Evolutionary conservation across 2,797 vertebrate species (phyloP).

Genomic region (Enoplosus armatus): DNA sequence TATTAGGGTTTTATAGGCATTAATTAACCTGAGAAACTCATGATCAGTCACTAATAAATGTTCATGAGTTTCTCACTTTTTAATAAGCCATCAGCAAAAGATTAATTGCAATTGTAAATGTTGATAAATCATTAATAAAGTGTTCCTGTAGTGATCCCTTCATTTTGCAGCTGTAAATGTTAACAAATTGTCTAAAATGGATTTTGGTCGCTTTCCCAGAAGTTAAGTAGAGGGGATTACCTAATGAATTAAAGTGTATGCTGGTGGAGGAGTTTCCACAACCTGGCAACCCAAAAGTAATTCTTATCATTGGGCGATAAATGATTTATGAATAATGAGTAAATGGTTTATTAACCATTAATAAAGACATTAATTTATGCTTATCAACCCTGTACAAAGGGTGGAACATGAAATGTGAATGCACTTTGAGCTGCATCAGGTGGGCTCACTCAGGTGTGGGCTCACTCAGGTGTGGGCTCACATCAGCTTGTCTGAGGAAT

Average conservation of each 20-base stretch:
- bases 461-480: too few species aligned
- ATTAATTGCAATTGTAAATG: background rate
- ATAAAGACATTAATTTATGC: background rate
- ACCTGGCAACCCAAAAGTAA: background rate
- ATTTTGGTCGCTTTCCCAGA: background rate
- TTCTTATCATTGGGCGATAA: background rate
- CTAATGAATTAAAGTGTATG: background rate
- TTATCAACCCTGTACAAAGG: background rate
- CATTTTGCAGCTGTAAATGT: conserved; percentile 13
- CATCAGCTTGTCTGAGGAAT: too few species aligned
- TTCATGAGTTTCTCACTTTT: background rate
- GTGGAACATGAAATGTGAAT: too few species aligned
- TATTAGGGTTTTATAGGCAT: background rate
- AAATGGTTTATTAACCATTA: background rate
- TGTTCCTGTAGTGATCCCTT: conserved; percentile 5
- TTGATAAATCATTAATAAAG: conserved; percentile 11
- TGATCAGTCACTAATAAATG: background rate
- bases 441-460: too few species aligned
- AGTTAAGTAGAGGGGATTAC: background rate
- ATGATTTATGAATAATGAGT: background rate
- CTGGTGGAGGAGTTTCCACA: background rate
- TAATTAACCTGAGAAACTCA: background rate
- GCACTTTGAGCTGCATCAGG: background rate
- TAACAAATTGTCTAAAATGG: conserved; percentile 1
- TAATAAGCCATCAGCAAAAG: background rate